phyloP scores from a whole-genome alignment of 2,797 vertebrate species.

The Acanthopagrus latus region DNA sequence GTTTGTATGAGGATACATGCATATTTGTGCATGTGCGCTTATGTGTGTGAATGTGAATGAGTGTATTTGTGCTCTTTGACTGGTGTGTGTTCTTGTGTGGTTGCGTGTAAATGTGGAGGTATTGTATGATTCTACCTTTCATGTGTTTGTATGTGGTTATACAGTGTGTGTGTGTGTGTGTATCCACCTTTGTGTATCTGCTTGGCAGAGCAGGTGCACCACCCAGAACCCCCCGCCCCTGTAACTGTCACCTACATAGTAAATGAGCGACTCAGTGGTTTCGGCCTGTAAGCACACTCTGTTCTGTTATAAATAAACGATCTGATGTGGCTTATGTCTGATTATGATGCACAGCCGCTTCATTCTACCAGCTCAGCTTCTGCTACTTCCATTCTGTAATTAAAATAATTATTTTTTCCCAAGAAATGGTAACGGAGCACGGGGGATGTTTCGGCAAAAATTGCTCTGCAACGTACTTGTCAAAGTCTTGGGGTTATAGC shows the following conservation, averaged over 20 bases:
- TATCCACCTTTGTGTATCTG: conserved; percentile 41
- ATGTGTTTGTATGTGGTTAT: conserved; percentile 6
- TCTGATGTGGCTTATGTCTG: conserved; percentile 43
- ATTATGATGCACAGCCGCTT: conserved; percentile 24
- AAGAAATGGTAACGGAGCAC: background rate
- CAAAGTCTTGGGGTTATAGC: background rate
- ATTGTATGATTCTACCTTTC: conserved; percentile 16
- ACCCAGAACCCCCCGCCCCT: conserved; percentile 6
- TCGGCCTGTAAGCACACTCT: conserved; percentile 61
- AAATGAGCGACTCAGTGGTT: conserved; percentile 64
- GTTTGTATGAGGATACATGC: background rate
- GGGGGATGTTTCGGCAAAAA: background rate
- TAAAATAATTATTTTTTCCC: background rate
- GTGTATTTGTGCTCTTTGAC: background rate
- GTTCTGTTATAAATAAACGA: conserved; percentile 56
- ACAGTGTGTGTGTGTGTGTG: background rate
- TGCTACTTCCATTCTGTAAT: background rate
- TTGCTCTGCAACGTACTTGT: background rate
- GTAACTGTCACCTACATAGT: conserved; percentile 73
- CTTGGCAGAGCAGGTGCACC: conserved; percentile 63
- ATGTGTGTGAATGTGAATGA: background rate
- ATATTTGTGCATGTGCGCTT: background rate
- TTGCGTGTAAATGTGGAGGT: background rate
- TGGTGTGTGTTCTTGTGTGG: background rate
- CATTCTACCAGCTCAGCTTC: background rate